Conservation (phyloP, 2,888 invertebrate genomes). For the Blastobasis adustella region DNA sequence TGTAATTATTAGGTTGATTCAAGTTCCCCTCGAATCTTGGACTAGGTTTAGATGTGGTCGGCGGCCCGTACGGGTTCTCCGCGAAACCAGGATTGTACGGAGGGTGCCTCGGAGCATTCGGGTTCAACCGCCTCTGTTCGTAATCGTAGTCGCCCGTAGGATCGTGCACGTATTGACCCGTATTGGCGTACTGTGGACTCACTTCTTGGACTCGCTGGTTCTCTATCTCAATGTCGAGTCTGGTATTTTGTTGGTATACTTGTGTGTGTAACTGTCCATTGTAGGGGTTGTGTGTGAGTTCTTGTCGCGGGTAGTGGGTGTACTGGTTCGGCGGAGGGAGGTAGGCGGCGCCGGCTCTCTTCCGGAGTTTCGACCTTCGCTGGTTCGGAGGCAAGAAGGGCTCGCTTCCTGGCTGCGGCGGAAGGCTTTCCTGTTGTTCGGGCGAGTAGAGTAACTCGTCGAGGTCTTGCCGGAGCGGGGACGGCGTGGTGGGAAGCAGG, state of each 20-base stretch:
- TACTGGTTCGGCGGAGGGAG: slow-evolving; percentile 62
- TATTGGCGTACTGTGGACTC: slow-evolving; percentile 51
- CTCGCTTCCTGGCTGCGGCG: slow-evolving; percentile 38
- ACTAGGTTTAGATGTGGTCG: slow-evolving; percentile 53
- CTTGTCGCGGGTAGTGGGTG: slow-evolving; percentile 50
- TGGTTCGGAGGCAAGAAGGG: slow-evolving; percentile 43
- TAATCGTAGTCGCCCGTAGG: slow-evolving; percentile 66
- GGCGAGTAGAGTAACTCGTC: slow-evolving; percentile 64
- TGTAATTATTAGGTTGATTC: slow-evolving; percentile 53
- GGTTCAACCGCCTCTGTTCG: slow-evolving; percentile 50
- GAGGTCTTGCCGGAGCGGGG: slow-evolving; percentile 47
- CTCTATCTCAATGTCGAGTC: slow-evolving; percentile 53
- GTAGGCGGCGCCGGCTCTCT: slow-evolving; percentile 63
- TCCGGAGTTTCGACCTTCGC: slow-evolving; percentile 53
- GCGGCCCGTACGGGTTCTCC: slow-evolving; percentile 49
- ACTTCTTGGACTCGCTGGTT: slow-evolving; percentile 58
- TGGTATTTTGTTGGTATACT: slow-evolving; percentile 55
- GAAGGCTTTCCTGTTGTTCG: slow-evolving; percentile 35
- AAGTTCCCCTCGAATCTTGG: slow-evolving; percentile 51
- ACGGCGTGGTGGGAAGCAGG: slow-evolving; percentile 40
- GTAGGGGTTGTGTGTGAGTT: slow-evolving; percentile 56
- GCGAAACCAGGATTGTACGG: slow-evolving; percentile 53
- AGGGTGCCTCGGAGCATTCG: slow-evolving; percentile 29
- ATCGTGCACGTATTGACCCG: slow-evolving; percentile 62
- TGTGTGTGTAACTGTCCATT: slow-evolving; percentile 49